phyloP scores from a whole-genome alignment of 1,140 invertebrate genomes.

The Diorhabda carinulata region DNA sequence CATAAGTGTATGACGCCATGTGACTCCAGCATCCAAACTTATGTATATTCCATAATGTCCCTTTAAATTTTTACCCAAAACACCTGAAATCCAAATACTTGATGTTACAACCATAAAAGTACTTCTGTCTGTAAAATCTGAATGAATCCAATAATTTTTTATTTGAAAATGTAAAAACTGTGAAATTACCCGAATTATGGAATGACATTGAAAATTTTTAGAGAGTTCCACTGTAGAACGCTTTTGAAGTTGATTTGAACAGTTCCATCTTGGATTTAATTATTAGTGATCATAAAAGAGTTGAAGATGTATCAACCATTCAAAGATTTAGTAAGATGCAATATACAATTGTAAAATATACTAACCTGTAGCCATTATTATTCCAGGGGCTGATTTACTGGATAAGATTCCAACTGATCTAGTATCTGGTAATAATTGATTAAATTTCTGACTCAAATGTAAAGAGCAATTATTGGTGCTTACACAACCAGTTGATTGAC shows the following conservation, averaged over 20 bases:
- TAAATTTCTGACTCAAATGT: constrained; percentile 82
- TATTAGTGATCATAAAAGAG: no score
- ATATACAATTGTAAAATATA: not conserved
- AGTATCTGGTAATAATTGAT: constrained; percentile 73
- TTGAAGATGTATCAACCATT: no score
- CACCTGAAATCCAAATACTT: constrained; percentile 44
- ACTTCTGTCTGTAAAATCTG: no score
- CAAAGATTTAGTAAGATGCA: no score
- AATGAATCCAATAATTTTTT: no score
- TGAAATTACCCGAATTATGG: no score
- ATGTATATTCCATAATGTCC: constrained; percentile 77
- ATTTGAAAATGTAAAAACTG: no score
- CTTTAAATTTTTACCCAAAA: constrained; percentile 56
- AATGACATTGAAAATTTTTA: no score
- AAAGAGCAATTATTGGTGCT: constrained; percentile 69
- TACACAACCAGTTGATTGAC: constrained; percentile 60
- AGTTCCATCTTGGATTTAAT: no score
- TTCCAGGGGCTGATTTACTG: constrained; percentile 79
- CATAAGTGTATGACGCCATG: constrained; percentile 73
- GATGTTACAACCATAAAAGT: no score
- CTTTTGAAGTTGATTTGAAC: no score
- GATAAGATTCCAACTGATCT: constrained; percentile 78
- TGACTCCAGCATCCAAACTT: constrained; percentile 78
- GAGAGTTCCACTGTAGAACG: no score
- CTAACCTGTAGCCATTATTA: constrained; percentile 75